Evolutionary conservation across 2,797 vertebrate genomes (phyloP).

Genomic region (Cottoperca gobio): DNA sequence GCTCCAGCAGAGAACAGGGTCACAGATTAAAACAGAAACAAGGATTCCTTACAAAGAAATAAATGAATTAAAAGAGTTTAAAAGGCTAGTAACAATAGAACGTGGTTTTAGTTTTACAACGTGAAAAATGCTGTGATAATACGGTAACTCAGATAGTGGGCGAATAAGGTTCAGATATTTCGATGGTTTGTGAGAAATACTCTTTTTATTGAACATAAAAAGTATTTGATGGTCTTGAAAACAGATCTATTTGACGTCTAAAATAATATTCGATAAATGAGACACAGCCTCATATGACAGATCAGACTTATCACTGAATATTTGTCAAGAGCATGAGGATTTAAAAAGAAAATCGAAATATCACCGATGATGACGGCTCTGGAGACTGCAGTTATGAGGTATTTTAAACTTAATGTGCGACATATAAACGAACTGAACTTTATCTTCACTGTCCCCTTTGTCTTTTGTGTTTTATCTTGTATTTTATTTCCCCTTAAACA

Average conservation of each 20-base stretch:
- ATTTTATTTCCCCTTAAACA: background rate
- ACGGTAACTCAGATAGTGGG: background rate
- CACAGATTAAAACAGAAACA: conserved; percentile 1
- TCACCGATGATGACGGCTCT: background rate
- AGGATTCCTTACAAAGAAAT: background rate
- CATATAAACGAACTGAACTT: background rate
- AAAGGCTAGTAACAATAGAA: background rate
- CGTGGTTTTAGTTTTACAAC: background rate
- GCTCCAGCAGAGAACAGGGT: background rate
- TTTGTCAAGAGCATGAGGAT: background rate
- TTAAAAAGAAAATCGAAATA: conserved; percentile 9
- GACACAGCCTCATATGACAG: background rate
- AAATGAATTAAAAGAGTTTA: background rate
- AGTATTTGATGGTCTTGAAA: background rate
- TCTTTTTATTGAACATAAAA: background rate
- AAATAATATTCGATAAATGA: conserved; percentile 6
- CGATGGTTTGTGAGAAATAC: background rate
- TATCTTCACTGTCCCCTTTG: background rate
- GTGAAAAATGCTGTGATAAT: background rate
- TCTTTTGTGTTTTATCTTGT: background rate
- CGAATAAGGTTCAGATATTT: background rate
- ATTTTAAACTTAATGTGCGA: background rate
- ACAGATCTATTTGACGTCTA: background rate
- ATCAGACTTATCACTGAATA: background rate
- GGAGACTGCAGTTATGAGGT: background rate